Evolutionary conservation across 2,888 invertebrate species (phyloP), one percentile per base, ranked within the genome.

Genomic region (Molorchus minor): DNA sequence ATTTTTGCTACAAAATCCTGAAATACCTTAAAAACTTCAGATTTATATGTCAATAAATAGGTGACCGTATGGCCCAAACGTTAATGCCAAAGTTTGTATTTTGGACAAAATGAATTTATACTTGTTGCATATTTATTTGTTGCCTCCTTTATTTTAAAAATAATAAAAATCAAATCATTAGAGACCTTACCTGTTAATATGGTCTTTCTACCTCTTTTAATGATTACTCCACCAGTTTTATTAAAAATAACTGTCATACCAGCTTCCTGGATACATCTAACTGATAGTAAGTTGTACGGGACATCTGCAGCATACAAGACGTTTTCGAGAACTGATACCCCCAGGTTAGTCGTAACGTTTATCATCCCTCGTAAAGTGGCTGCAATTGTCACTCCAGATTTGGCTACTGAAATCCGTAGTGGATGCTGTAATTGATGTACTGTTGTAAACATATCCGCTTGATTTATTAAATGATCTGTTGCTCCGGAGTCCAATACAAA

Each of bases 271-370:
- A 64, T 53, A 15, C 49, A 30, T 2, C 52, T 49, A 35, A 75
- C 75, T 0, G 75, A 76, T 3, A 73, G 57, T 17, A 75, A 56
- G 54, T 77, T 76, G 58, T 75, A 67, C 33, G 75, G 74, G 3
- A 71, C 67, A 21, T 78, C 75, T 7, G 69, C 54, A 54, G 73
- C 73, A 59, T 65, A 79, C 3, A 78, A 68, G 2, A 74, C 69
- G 38, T 70, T 57, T 17, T 69, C 58, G 7, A 71, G 53, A 12
- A 41, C 33, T 30, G 40, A 12, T 2, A 64, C 36, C 8, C 71
- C 71, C 21, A 65, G 56, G 40, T 75, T 67, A 53, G 68, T 76
- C n/a, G 51, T 67, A 3, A 77, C 67, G 15, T 65, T 51, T 2
- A 79, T 58, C 13, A 43, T 45, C 17, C 56, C 58, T 29, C 30